A percentile compares a stretch with the other conserved stretches of the same genome.
These are phyloP conservation scores for Sipha flava DNA, from an alignment of 1,140 invertebrate species.

Conservation along the genomic window DNA sequence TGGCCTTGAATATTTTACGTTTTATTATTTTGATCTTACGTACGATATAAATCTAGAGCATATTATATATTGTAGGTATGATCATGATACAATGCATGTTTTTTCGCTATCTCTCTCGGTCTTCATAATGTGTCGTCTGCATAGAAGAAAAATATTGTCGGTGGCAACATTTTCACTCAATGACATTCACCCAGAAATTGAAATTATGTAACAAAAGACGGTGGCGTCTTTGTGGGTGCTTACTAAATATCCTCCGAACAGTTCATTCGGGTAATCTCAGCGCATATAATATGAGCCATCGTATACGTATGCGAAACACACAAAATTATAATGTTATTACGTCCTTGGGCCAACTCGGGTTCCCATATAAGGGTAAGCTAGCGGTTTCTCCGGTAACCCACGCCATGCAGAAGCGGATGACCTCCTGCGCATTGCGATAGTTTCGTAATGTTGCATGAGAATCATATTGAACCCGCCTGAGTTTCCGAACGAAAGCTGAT, in stretches of 20 bases:
- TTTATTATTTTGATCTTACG: neutral
- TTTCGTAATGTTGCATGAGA: conserved; percentile 24
- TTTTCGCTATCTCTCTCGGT: neutral
- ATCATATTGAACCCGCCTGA: neutral
- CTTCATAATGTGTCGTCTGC: neutral
- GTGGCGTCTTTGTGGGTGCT: conserved; percentile 13
- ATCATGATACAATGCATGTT: neutral
- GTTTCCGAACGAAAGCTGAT: neutral
- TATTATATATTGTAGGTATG: neutral
- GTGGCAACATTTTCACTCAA: neutral
- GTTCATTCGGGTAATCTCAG: neutral
- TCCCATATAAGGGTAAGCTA: conserved; percentile 24
- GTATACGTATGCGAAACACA: neutral
- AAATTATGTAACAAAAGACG: neutral
- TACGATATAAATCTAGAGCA: neutral
- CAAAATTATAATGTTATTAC: neutral
- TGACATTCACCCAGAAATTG: conserved; percentile 30
- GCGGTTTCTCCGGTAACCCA: conserved; percentile 27
- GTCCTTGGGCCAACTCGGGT: conserved; percentile 15
- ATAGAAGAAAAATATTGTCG: neutral
- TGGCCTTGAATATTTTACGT: conserved; percentile 1
- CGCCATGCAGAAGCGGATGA: neutral
- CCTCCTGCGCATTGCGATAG: neutral
- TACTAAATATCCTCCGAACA: neutral
- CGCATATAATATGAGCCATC: neutral